Percentiles rank a stretch among this genome's conserved stretches.
Evolutionary conservation across 2,888 invertebrate species (phyloP).

Genomic region (Drosophila mulleri): DNA sequence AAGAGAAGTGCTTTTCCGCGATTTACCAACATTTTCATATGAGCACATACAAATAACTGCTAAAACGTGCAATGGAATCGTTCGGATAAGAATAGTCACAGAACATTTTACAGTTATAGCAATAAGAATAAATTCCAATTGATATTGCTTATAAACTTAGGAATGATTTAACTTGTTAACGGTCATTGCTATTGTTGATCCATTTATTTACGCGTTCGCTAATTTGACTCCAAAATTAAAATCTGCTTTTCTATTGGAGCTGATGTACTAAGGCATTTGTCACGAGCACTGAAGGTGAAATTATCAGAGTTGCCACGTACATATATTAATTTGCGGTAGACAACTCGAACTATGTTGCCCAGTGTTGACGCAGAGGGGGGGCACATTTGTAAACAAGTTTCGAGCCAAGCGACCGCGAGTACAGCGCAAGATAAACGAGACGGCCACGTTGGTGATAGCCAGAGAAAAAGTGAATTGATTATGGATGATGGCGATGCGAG

Average conservation of each 20-base stretch:
- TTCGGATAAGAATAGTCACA: too few relatives aligned
- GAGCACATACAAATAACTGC: too few relatives aligned
- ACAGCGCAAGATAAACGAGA: constrained; percentile 49
- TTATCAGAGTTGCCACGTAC: not conserved
- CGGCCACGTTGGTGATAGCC: constrained; percentile 33
- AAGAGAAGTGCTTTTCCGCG: too few relatives aligned
- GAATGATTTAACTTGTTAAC: too few relatives aligned
- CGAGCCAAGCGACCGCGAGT: constrained; percentile 27
- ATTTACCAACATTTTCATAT: too few relatives aligned
- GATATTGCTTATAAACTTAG: too few relatives aligned
- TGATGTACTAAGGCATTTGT: not conserved
- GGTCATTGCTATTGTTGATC: too few relatives aligned
- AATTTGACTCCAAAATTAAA: not conserved
- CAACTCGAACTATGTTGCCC: constrained; percentile 22
- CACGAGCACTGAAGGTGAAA: constrained; percentile 13
- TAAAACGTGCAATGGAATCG: too few relatives aligned
- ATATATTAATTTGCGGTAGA: not conserved
- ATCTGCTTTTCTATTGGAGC: not conserved
- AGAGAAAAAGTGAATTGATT: constrained; percentile 52
- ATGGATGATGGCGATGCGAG: constrained; percentile 26
- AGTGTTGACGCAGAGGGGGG: constrained; percentile 23
- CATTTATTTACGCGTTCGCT: too few relatives aligned
- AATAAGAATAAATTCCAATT: too few relatives aligned
- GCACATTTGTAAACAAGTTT: constrained; percentile 65
- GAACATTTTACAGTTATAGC: too few relatives aligned